Evolutionary conservation across 1,140 invertebrate genomes (phyloP), one percentile per base, ranked within the genome.

Genomic region (Whitmania pigra): DNA sequence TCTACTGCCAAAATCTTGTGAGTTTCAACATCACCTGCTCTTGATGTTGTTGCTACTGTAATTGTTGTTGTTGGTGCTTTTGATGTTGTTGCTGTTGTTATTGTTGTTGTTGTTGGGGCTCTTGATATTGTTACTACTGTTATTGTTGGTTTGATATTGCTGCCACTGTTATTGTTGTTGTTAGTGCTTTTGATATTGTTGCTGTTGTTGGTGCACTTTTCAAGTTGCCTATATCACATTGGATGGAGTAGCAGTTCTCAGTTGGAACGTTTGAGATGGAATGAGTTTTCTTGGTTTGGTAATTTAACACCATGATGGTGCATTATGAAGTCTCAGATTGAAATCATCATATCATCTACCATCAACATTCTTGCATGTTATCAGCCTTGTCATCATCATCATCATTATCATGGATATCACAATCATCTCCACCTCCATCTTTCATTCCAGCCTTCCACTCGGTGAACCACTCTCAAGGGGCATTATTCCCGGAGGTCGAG

Each of bases 401-500:
- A 75, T 77, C 68, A 69, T 53, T 55, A 49, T n/a, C n/a, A n/a
- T n/a, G n/a, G n/a, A n/a, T n/a, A 72, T 63, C 43, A 63, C 20
- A 4, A 13, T 63, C 29, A 63, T 63, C 60, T 1, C 13, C 29
- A 63, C 29, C 57, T 63, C 11, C 22, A 31, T n/a, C 6, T 63
- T 63, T 63, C 22, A 27, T 27, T 63, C 20, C 57, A 63, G 57
- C 57, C 11, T 31, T 71, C 43, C 49, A 71, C 53, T 18, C 55
- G 4, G 53, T 31, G 49, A 20, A 31, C 20, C 49, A 55, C 49
- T 31, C 17, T 11, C 72, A 67, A 17, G 29, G 29, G 0, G 43
- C 67, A 17, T 40, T 53, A 20, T 53, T 27, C 17, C 60, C 68
- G 3, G 68, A 71, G 40, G 55, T 74, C 54, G 49, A 69, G n/a